phyloP scores from a whole-genome alignment of 2,888 invertebrate species.

The Netelia melanura region DNA sequence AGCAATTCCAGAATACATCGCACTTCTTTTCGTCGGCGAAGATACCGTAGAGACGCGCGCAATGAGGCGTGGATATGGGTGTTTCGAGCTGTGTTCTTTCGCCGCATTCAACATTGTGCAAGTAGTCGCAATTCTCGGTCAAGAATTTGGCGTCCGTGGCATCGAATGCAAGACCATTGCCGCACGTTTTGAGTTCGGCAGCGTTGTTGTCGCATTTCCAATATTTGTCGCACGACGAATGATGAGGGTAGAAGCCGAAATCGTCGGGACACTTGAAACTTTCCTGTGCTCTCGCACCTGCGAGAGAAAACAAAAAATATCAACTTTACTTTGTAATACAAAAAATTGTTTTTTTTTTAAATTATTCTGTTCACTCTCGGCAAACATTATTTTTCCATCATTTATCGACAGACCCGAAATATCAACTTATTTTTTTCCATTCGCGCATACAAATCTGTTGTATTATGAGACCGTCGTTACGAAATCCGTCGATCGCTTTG shows the following conservation, averaged over 20 bases:
- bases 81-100: slow-evolving; percentile 95
- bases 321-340: neutral
- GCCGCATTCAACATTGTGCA: slow-evolving; percentile 97
- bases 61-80: slow-evolving; percentile 93
- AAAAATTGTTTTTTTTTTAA: neutral
- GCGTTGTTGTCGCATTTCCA: slow-evolving; percentile 97
- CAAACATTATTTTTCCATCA: neutral
- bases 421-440: neutral
- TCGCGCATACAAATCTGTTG: slow-evolving; percentile 2
- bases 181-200: slow-evolving; percentile 96
- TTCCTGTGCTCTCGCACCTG: slow-evolving; percentile 89
- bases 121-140: slow-evolving; percentile 97
- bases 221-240: slow-evolving; percentile 96
- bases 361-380: neutral
- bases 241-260: slow-evolving; percentile 97
- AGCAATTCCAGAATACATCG: slow-evolving; percentile 98
- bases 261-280: slow-evolving; percentile 97
- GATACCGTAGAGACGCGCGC: slow-evolving; percentile 95
- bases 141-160: slow-evolving; percentile 94
- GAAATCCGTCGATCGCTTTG: slow-evolving; percentile 48
- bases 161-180: slow-evolving; percentile 97
- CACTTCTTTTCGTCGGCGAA: slow-evolving; percentile 95
- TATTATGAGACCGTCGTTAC: slow-evolving; percentile 32
- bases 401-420: neutral
- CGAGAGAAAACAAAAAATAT: slow-evolving; percentile 52